These are phyloP conservation scores for Lagocephalus sceleratus DNA, from an alignment of 2,797 vertebrate genomes.

Conservation along the genomic window DNA sequence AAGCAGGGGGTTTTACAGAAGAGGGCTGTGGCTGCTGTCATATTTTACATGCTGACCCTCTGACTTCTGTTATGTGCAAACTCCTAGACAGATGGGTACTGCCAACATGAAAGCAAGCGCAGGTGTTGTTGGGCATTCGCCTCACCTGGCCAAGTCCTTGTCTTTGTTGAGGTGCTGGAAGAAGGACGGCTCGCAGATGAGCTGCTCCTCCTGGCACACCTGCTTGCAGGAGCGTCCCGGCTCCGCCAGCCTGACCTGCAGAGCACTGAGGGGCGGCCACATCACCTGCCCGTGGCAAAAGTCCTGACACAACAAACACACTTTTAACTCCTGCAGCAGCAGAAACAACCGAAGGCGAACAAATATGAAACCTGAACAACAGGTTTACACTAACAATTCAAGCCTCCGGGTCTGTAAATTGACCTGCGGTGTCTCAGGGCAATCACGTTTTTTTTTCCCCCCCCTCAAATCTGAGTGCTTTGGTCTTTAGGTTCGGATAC, in stretches of 20 bases:
- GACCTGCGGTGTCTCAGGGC: no score
- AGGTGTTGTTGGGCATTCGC: conserved; percentile 2
- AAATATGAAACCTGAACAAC: no score
- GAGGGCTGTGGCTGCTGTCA: no score
- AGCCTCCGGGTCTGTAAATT: background rate
- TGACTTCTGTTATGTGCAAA: no score
- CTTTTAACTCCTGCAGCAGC: background rate
- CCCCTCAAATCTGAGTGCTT: no score
- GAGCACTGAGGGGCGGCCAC: conserved; percentile 92
- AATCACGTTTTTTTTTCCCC: no score
- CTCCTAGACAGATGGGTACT: no score
- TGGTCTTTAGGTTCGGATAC: conserved; percentile 52
- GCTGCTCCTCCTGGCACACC: conserved; percentile 94
- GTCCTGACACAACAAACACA: conserved; percentile 72
- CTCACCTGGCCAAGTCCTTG: conserved; percentile 89
- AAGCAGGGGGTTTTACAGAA: no score
- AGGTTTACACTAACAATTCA: background rate
- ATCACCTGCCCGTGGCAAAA: conserved; percentile 99
- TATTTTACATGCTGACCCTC: no score
- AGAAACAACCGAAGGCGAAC: background rate
- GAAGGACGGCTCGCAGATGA: conserved; percentile 97
- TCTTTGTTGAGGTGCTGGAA: conserved; percentile 99
- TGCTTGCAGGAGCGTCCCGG: conserved; percentile 92
- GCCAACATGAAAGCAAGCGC: background rate
- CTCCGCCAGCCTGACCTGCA: conserved; percentile 89